Conservation (phyloP, 2,113 vertebrate genomes). For the Bufo bufo region DNA sequence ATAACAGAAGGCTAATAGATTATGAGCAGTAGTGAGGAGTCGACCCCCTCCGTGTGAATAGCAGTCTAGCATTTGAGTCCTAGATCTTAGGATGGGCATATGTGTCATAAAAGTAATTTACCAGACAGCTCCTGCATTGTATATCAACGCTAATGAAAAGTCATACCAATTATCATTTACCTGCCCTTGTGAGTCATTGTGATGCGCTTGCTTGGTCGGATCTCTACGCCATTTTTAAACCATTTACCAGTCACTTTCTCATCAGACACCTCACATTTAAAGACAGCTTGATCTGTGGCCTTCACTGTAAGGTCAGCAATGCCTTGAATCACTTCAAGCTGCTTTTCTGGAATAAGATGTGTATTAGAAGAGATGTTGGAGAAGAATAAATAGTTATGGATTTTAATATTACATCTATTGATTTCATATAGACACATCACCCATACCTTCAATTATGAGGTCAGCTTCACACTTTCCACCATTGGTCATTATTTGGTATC, state of each 20-base stretch:
- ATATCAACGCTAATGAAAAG: neutral
- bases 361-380: neutral
- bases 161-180: constrained; percentile 64
- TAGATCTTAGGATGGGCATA: too few species aligned
- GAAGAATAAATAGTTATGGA: neutral
- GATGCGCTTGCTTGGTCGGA: constrained; percentile 79
- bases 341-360: constrained; percentile 75
- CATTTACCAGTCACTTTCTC: constrained; percentile 92
- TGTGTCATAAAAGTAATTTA: too few species aligned
- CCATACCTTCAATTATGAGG: constrained; percentile 85
- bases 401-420: neutral
- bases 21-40: too few species aligned
- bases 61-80: too few species aligned
- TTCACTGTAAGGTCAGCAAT: constrained; percentile 88
- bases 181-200: constrained; percentile 83
- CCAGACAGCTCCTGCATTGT: neutral
- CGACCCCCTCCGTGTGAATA: too few species aligned
- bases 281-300: constrained; percentile 83
- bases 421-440: neutral
- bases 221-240: constrained; percentile 87
- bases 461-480: constrained; percentile 87
- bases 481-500: constrained; percentile 79
- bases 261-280: constrained; percentile 93
- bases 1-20: too few species aligned
- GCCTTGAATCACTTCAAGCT: constrained; percentile 84